These are phyloP conservation scores for Trididemnum clinides DNA, from an alignment of 23 tunicate species.

Conservation along the genomic window DNA sequence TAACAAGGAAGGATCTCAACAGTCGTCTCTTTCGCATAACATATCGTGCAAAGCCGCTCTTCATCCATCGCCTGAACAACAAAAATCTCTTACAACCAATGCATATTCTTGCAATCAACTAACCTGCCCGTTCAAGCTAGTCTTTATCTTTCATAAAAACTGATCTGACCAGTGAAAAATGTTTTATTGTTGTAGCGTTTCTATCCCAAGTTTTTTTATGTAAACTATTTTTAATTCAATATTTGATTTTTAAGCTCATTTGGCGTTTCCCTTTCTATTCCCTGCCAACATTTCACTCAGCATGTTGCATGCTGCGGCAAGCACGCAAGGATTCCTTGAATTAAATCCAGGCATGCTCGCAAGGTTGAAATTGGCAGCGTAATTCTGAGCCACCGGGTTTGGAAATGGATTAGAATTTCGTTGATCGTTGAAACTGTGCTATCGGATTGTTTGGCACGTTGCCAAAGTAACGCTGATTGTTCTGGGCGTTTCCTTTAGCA, in stretches of 20 bases:
- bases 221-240: no score
- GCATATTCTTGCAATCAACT: no score
- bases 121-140: no score
- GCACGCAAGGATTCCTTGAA: constrained; percentile 72
- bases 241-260: constrained; percentile 46
- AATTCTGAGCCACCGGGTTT: not conserved
- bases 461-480: constrained; percentile 25
- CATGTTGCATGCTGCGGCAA: constrained; percentile 81
- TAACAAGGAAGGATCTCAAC: constrained; percentile 70
- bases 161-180: no score
- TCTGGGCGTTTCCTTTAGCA: not conserved
- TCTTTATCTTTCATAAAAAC: no score
- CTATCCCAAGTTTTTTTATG: no score
- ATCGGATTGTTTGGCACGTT: not conserved
- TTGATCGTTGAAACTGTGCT: not conserved
- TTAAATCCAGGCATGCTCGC: constrained; percentile 31
- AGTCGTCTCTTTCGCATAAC: constrained; percentile 64
- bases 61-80: constrained; percentile 81
- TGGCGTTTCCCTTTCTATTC: constrained; percentile 28
- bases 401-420: not conserved
- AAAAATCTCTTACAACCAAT: not conserved
- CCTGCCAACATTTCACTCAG: constrained; percentile 64
- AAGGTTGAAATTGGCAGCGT: not conserved
- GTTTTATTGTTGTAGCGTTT: no score
- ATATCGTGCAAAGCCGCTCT: constrained; percentile 80